Evolutionary conservation across 1,140 invertebrate genomes (phyloP).

Genomic region (Paramacrobiotus metropolitanus): DNA sequence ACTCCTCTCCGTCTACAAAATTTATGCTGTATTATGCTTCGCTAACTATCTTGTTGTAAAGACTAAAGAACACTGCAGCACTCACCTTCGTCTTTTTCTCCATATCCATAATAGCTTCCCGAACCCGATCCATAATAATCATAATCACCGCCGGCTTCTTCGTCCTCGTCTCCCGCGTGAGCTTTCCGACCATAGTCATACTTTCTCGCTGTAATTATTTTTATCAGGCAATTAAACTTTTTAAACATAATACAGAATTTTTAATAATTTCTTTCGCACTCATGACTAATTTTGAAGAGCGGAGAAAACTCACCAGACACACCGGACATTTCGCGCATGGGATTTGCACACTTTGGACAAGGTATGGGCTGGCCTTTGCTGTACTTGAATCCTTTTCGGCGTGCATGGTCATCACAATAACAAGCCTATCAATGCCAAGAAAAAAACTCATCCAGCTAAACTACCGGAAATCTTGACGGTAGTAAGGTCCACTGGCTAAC

Average conservation of each 20-base stretch:
- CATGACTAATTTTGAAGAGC: no score
- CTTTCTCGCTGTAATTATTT: slow-evolving; percentile 22
- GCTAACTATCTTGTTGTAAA: no score
- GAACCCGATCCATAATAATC: slow-evolving; percentile 15
- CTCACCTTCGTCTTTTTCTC: no score
- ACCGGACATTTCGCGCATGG: slow-evolving; percentile 67
- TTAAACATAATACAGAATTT: no score
- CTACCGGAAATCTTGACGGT: no score
- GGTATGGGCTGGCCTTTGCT: slow-evolving; percentile 63
- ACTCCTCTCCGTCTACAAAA: neutral
- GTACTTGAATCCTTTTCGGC: slow-evolving; percentile 73
- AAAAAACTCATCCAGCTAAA: no score
- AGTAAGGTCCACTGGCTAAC: no score
- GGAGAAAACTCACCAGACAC: slow-evolving; percentile 89
- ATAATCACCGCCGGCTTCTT: slow-evolving; percentile 22
- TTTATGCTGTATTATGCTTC: neutral
- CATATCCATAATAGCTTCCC: neutral
- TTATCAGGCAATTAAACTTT: no score
- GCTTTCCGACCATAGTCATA: slow-evolving; percentile 26
- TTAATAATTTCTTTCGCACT: no score
- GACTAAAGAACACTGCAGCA: no score
- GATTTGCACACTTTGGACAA: slow-evolving; percentile 82
- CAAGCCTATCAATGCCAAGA: slow-evolving; percentile 47
- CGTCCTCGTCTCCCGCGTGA: slow-evolving; percentile 22
- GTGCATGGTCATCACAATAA: slow-evolving; percentile 87